A percentile compares a stretch with the other conserved stretches of the same genome.
Evolutionary conservation across 2,888 invertebrate species (phyloP).

Genomic region (Pseudeuparius sepicola): DNA sequence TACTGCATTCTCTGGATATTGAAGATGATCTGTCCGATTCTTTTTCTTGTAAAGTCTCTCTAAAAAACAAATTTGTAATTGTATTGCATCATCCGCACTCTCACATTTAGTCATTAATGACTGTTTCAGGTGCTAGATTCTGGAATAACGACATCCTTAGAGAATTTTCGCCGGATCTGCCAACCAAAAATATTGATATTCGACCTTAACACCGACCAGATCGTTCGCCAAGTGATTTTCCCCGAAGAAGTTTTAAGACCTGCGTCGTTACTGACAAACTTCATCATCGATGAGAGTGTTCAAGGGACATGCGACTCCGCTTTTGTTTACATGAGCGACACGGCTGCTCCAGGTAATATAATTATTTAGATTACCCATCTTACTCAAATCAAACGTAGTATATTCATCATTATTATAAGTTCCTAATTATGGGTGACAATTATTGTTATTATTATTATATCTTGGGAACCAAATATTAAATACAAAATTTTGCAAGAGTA

Average conservation of each 20-base stretch:
- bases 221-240: constrained; percentile 62
- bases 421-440: too few relatives aligned
- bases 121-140: constrained; percentile 74
- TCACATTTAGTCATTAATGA: too few relatives aligned
- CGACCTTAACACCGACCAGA: constrained; percentile 60
- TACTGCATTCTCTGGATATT: too few relatives aligned
- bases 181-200: constrained; percentile 75
- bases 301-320: constrained; percentile 62
- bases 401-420: too few relatives aligned
- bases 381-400: constrained; percentile 1
- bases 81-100: too few relatives aligned
- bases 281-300: constrained; percentile 65
- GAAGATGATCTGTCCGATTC: too few relatives aligned
- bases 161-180: constrained; percentile 56
- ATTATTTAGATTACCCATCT: too few relatives aligned
- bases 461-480: too few relatives aligned
- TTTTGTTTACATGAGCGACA: constrained; percentile 72
- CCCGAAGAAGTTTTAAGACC: constrained; percentile 66
- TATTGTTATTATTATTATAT: too few relatives aligned
- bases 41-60: too few relatives aligned
- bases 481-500: too few relatives aligned
- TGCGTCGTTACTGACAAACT: constrained; percentile 65
- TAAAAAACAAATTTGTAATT: too few relatives aligned
- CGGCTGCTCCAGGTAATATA: constrained; percentile 63
- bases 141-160: constrained; percentile 60